Evolutionary conservation across 1,140 invertebrate species (phyloP), one percentile per base, ranked within the genome.

Genomic region (Rhopalosiphum padi): DNA sequence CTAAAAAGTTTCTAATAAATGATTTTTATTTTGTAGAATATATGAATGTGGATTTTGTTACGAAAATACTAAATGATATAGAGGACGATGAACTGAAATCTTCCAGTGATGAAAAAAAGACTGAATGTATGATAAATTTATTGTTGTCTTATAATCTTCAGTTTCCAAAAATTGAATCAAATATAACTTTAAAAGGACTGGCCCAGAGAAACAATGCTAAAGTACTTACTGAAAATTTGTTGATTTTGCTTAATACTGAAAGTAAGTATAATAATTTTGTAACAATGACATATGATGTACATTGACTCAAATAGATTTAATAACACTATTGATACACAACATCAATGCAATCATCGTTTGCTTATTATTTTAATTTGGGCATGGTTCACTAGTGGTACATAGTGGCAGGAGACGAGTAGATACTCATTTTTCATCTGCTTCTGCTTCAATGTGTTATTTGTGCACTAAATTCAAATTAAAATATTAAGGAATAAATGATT

Each of bases 31-130:
- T 85, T 41, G 0, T 25, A 93, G 91, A 93, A n/a, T 93, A 55
- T 41, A 93, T 93, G 91, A 93, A 93, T 93, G 85, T 86, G n/a
- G 82, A 93, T 22, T 93, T 93, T 86, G 91, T 93, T 22, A 93
- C 82, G 11, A 93, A 93, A 85, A 86, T 93, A 53, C 11, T 93
- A 18, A 41, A 23, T 35, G 48, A 86, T 55, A 93, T 93, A 51
- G 91, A 93, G 43, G 48, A 93, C 11, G 11, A 41, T 86, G 48
- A 93, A 30, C 25, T 43, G 2, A 53, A 93, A 43, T 41, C 48
- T 22, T 53, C 77, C 1, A 41, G 41, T 55, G 91, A 93, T 41
- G 91, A 93, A 55, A 93, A 93, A 93, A 93, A 55, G 11, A 85
- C 37, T 53, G 82, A 93, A 83, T 93, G 91, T 25, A 55, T 93